Percentiles rank a stretch among this genome's conserved stretches.
phyloP scores from a whole-genome alignment of 1,140 invertebrate genomes.

The Drosophila erecta region DNA sequence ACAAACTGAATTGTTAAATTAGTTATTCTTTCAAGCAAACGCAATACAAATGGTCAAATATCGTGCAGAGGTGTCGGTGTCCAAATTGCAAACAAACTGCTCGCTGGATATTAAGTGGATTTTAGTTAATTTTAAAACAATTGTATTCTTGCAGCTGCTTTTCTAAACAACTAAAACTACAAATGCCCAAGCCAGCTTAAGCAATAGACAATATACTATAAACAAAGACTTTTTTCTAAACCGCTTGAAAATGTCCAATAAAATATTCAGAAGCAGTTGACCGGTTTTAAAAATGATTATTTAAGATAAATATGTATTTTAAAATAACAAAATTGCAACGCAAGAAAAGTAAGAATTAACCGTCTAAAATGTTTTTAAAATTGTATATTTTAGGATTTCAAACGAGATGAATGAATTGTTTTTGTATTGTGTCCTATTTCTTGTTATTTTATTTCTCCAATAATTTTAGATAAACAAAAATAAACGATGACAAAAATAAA shows the following conservation, averaged over 20 bases:
- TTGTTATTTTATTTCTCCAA: conserved; percentile 71
- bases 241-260: not conserved
- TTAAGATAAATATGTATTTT: conserved; percentile 31
- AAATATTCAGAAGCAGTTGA: conserved; percentile 36
- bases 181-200: conserved; percentile 19
- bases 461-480: conserved; percentile 55
- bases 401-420: conserved; percentile 29
- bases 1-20: conserved; percentile 60
- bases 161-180: conserved; percentile 17
- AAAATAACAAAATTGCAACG: conserved; percentile 35
- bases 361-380: conserved; percentile 44
- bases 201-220: conserved; percentile 34
- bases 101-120: conserved; percentile 20
- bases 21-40: conserved; percentile 31
- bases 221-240: conserved; percentile 24
- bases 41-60: conserved; percentile 6
- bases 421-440: conserved; percentile 56
- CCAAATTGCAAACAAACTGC: conserved; percentile 41
- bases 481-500: conserved; percentile 58
- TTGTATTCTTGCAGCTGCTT: conserved; percentile 7
- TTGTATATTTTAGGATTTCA: conserved; percentile 53
- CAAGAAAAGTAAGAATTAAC: conserved; percentile 26
- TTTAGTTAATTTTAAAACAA: conserved; percentile 14
- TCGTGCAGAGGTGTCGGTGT: conserved; percentile 60
- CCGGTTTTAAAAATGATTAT: conserved; percentile 47